Base-by-base conservation (phyloP, 2,113 vertebrate species). In the Xerus inauris region DNA sequence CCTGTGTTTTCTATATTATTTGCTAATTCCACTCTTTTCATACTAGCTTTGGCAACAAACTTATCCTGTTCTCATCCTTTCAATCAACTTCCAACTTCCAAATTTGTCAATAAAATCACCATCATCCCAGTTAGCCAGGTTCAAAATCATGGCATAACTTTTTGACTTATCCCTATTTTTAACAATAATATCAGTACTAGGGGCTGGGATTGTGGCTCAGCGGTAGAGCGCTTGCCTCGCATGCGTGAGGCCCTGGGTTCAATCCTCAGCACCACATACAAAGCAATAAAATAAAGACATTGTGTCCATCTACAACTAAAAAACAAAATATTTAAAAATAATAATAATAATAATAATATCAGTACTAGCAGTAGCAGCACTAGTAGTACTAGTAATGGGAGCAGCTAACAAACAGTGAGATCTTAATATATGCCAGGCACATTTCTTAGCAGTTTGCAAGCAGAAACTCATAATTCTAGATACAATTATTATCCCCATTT, bases 381-480 rank as follows among this genome's bases (percentile, higher is more conserved):
- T 11, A 64, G 19, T 26, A 91, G 3, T 14, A 80, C n/a, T 35
- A 91, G 22, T 76, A 87, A 87, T 54, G 72, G 28, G 65, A 76
- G 45, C 51, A 94, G 80, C 30, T 35, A 91, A 57, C 49, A 96
- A 4, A 76, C 42, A 65, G 9, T 45, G 54, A 93, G 42, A n/a
- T 82, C 75, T 65, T 73, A 77, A 71, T 73, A 67, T 73, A 32
- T 75, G 54, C 65, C 51, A 87, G 59, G 42, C 40, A 91, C 38
- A 88, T 76, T 65, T 67, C 73, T 73, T 76, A 95, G 47, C 91
- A 79, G 30, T 75, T 67, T 79, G 28, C 7, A 38, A 42, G 40
- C 77, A 87, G 42, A 93, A 87, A 96, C 87, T 82, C 45, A 87
- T 94, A 91, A 76, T 88, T 64, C 35, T 87, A 54, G 24, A 13